Percentiles rank a stretch among this genome's conserved stretches.
phyloP scores from a whole-genome alignment of 1,140 invertebrate species.

The Leptinotarsa texana region DNA sequence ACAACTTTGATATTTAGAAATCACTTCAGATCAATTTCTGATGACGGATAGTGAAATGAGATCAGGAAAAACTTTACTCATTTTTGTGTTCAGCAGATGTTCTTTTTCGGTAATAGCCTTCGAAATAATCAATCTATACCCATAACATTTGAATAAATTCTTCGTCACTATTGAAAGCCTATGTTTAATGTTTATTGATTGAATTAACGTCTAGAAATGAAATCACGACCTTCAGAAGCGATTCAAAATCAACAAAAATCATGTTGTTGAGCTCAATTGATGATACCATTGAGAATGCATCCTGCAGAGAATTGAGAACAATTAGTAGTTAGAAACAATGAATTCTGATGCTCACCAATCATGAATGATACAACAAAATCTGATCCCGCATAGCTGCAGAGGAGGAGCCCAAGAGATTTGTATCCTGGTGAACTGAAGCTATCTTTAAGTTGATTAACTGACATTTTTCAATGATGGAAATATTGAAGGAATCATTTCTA shows the following conservation, averaged over 20 bases:
- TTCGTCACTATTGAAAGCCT: too few species aligned
- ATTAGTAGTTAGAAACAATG: not conserved
- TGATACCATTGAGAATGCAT: not conserved
- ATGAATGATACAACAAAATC: not conserved
- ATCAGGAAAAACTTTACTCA: too few species aligned
- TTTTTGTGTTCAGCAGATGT: too few species aligned
- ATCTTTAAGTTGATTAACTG: too few species aligned
- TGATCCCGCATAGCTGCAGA: not conserved
- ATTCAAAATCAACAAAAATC: not conserved
- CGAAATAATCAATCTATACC: too few species aligned
- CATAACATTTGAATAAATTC: too few species aligned
- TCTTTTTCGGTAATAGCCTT: too few species aligned
- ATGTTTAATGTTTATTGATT: not conserved
- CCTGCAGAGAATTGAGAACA: not conserved
- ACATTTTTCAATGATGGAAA: too few species aligned
- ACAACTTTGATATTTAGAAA: too few species aligned
- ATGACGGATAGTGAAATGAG: too few species aligned
- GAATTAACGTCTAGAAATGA: not conserved
- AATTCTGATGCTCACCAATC: not conserved
- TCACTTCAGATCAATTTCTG: too few species aligned
- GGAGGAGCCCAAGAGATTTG: not conserved
- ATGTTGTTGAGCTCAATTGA: not conserved
- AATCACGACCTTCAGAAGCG: not conserved
- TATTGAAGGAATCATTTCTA: too few species aligned
- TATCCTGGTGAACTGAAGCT: not conserved